A percentile compares a stretch with the other conserved stretches of the same genome.
These are phyloP conservation scores for Cynodonichthys magdalenae DNA, from an alignment of 2,797 vertebrate species.

Conservation along the genomic window DNA sequence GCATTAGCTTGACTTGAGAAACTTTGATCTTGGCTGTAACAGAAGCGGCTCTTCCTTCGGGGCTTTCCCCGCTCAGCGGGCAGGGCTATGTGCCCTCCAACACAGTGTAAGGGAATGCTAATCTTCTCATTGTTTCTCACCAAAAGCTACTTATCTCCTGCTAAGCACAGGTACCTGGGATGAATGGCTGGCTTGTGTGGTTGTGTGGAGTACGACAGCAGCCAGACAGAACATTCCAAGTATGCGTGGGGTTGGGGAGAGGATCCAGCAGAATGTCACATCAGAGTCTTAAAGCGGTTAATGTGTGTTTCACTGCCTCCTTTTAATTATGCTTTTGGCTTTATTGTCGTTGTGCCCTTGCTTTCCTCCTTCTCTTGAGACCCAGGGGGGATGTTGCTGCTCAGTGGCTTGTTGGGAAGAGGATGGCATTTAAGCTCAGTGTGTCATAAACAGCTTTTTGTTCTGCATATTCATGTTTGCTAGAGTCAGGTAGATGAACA, in stretches of 20 bases:
- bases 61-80: conserved; percentile 62
- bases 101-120: conserved; percentile 78
- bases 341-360: conserved; percentile 52
- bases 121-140: conserved; percentile 82
- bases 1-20: conserved; percentile 35
- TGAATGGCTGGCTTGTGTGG: conserved; percentile 90
- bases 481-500: no score
- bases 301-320: conserved; percentile 45
- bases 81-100: conserved; percentile 72
- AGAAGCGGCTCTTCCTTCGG: conserved; percentile 51
- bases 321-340: conserved; percentile 40
- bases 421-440: conserved; percentile 78
- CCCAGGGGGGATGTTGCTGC: conserved; percentile 68
- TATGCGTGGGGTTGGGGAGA: conserved; percentile 79
- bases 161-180: conserved; percentile 80
- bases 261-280: conserved; percentile 78
- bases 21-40: conserved; percentile 61
- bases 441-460: conserved; percentile 57
- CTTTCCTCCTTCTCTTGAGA: conserved; percentile 36
- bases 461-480: conserved; percentile 59
- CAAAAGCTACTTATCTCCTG: conserved; percentile 83
- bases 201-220: conserved; percentile 78
- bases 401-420: conserved; percentile 55
- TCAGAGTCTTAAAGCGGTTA: conserved; percentile 71
- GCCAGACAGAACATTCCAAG: conserved; percentile 80